A percentile compares a stretch with the other conserved stretches of the same genome.
These are phyloP conservation scores for Teleopsis dalmanni DNA, from an alignment of 1,140 invertebrate genomes.

Conservation along the genomic window DNA sequence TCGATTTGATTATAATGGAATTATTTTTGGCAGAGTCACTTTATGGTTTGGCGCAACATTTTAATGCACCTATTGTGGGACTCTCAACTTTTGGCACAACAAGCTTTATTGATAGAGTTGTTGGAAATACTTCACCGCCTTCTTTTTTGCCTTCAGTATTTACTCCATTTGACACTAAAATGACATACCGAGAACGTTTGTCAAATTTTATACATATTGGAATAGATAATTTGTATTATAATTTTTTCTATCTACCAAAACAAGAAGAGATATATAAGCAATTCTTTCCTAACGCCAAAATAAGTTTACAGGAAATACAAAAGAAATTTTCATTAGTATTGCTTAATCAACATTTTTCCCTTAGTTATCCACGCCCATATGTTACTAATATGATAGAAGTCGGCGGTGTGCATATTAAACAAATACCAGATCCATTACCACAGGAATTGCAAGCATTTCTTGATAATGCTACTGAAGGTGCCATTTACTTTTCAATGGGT, in stretches of 20 bases:
- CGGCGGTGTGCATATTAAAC: constrained; percentile 51
- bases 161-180: constrained; percentile 26
- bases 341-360: constrained; percentile 31
- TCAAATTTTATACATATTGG: constrained; percentile 26
- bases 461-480: constrained; percentile 48
- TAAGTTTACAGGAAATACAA: constrained; percentile 16
- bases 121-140: constrained; percentile 26
- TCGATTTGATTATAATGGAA: constrained; percentile 30
- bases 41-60: neutral
- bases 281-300: constrained; percentile 22
- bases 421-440: constrained; percentile 35
- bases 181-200: constrained; percentile 44
- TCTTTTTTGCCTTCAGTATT: constrained; percentile 39
- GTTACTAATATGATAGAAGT: constrained; percentile 41
- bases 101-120: constrained; percentile 17
- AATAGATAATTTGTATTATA: constrained; percentile 2
- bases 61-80: constrained; percentile 17
- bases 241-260: constrained; percentile 4
- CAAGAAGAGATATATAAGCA: constrained; percentile 16
- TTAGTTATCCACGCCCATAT: constrained; percentile 22
- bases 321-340: constrained; percentile 23
- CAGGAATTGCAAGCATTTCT: constrained; percentile 49
- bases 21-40: constrained; percentile 3
- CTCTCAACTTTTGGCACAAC: constrained; percentile 30
- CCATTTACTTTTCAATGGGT: constrained; percentile 58